Conservation (phyloP, 2,113 vertebrate genomes). For the Oncorhynchus keta region DNA sequence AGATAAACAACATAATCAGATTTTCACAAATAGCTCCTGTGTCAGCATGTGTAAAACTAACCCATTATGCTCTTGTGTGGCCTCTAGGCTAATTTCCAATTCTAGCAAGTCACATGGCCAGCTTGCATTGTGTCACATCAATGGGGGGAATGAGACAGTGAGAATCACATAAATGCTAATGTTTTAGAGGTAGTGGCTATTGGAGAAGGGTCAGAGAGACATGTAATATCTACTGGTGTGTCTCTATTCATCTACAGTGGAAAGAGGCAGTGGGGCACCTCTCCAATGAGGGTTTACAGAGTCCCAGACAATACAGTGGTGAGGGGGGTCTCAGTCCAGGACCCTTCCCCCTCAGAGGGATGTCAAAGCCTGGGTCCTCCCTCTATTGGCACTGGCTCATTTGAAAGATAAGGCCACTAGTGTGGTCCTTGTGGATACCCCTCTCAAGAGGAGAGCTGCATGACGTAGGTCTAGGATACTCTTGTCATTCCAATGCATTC, state of each 20-base stretch:
- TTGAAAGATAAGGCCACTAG: constrained; percentile 33
- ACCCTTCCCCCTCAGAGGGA: constrained; percentile 4
- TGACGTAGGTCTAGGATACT: too few species aligned
- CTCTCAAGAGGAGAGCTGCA: constrained; percentile 15
- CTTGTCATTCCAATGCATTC: too few species aligned
- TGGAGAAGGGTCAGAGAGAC: constrained; percentile 15
- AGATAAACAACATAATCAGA: too few species aligned
- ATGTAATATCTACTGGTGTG: constrained; percentile 36
- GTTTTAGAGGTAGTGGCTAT: background rate
- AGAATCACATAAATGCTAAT: constrained; percentile 47
- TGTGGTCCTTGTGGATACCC: constrained; percentile 12
- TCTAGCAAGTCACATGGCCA: constrained; percentile 13
- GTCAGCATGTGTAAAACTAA: too few species aligned
- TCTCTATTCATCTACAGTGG: constrained; percentile 24
- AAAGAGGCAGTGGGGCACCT: constrained; percentile 17
- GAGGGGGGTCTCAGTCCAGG: constrained; percentile 21
- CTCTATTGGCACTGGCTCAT: constrained; percentile 25
- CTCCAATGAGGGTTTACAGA: constrained; percentile 26
- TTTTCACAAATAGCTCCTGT: too few species aligned
- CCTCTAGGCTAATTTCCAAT: constrained; percentile 10
- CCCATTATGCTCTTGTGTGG: constrained; percentile 1
- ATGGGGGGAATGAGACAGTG: background rate
- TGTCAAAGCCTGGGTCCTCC: constrained; percentile 33
- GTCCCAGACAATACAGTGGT: constrained; percentile 28
- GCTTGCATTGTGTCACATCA: constrained; percentile 17